phyloP scores from a whole-genome alignment of 2,888 invertebrate genomes.

The Halictus ligatus region DNA sequence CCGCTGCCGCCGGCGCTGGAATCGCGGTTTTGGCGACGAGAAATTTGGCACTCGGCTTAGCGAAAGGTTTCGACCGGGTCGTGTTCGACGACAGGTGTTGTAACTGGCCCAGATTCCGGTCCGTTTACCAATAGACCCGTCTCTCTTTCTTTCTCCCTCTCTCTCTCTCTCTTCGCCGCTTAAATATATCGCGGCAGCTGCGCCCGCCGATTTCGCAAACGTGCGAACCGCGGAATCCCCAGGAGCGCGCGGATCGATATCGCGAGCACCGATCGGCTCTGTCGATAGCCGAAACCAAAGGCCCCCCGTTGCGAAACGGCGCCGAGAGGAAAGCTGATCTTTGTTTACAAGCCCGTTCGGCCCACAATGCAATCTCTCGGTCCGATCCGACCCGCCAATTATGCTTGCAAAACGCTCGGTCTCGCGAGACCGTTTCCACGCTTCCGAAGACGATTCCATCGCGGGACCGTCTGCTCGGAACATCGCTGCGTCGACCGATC shows the following conservation, averaged over 20 bases:
- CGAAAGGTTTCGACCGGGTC: constrained; percentile 37
- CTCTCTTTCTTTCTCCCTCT: constrained; percentile 14
- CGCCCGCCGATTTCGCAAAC: constrained; percentile 58
- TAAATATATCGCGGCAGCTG: constrained; percentile 75
- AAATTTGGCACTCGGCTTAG: constrained; percentile 57
- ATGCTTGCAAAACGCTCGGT: constrained; percentile 44
- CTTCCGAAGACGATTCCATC: constrained; percentile 11
- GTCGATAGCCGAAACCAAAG: constrained; percentile 49
- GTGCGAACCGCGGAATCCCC: constrained; percentile 42
- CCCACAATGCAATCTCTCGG: constrained; percentile 37
- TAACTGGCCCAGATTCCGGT: constrained; percentile 78
- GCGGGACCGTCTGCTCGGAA: neutral
- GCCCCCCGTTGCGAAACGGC: constrained; percentile 47
- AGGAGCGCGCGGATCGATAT: constrained; percentile 58
- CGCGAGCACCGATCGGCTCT: constrained; percentile 39
- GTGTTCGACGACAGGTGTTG: constrained; percentile 71
- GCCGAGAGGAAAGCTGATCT: constrained; percentile 44
- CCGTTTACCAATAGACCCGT: constrained; percentile 76
- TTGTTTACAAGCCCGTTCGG: constrained; percentile 33
- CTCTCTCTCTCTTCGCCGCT: constrained; percentile 30
- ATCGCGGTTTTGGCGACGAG: constrained; percentile 13
- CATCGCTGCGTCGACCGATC: neutral
- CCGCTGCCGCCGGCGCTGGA: neutral
- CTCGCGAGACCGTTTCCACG: constrained; percentile 14
- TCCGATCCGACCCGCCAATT: constrained; percentile 40